Conservation (phyloP, 2,888 invertebrate genomes). For the Xylocampa areola region DNA sequence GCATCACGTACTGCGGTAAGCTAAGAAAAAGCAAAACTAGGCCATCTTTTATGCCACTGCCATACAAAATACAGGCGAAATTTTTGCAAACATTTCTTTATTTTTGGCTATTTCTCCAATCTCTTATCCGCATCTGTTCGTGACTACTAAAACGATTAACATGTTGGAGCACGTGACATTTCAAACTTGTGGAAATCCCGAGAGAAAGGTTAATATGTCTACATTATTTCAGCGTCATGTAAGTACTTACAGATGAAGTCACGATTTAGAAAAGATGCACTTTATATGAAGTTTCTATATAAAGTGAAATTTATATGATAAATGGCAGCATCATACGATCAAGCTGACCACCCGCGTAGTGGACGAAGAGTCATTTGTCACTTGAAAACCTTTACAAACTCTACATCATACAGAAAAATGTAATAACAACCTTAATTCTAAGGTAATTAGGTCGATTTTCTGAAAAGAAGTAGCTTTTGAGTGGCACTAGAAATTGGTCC, state of each 20-base stretch:
- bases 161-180: slow-evolving; percentile 68
- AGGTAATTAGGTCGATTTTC: slow-evolving; percentile 29
- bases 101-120: slow-evolving; percentile 25
- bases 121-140: slow-evolving; percentile 53
- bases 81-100: slow-evolving; percentile 28
- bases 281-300: slow-evolving; percentile 59
- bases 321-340: slow-evolving; percentile 69
- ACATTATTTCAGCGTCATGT: slow-evolving; percentile 54
- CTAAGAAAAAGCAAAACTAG: slow-evolving; percentile 3
- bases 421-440: slow-evolving; percentile 19
- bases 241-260: slow-evolving; percentile 57
- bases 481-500: slow-evolving; percentile 11
- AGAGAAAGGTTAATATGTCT: slow-evolving; percentile 76
- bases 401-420: background rate
- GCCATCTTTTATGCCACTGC: background rate
- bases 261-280: slow-evolving; percentile 71
- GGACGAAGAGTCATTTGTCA: slow-evolving; percentile 76
- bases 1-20: background rate
- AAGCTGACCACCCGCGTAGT: slow-evolving; percentile 77
- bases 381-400: slow-evolving; percentile 57
- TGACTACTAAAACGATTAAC: slow-evolving; percentile 63
- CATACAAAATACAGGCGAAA: slow-evolving; percentile 4
- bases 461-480: background rate
- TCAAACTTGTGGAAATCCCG: slow-evolving; percentile 68
- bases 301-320: slow-evolving; percentile 82